These are phyloP conservation scores for Halcyon chelicuti DNA, from an alignment of 2,797 vertebrate species.

Conservation along the genomic window DNA sequence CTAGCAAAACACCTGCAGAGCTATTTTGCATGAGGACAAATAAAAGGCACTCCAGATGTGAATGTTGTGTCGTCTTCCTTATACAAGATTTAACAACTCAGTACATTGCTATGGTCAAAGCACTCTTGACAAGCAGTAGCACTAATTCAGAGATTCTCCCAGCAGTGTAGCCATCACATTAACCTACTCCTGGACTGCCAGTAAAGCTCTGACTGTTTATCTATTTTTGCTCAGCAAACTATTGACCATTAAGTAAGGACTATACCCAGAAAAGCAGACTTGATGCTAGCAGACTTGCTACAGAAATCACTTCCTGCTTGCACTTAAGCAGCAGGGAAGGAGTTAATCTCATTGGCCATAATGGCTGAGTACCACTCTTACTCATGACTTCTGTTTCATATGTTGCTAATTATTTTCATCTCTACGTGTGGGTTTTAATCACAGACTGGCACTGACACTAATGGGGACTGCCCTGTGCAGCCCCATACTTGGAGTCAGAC, in stretches of 20 bases:
- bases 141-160: neutral
- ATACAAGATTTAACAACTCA: neutral
- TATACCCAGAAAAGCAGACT: neutral
- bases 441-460: neutral
- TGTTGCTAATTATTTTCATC: neutral
- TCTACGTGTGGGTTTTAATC: neutral
- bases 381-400: neutral
- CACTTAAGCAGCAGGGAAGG: neutral
- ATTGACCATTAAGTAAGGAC: neutral
- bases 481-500: neutral
- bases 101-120: neutral
- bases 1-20: constrained; percentile 17
- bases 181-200: neutral
- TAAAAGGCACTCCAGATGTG: neutral
- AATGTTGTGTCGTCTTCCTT: fast-evolving
- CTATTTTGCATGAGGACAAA: neutral
- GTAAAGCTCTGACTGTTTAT: neutral
- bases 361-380: neutral
- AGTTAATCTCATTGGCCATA: neutral
- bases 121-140: neutral
- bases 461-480: neutral
- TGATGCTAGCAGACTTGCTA: neutral
- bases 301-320: neutral
- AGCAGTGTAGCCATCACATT: fast-evolving
- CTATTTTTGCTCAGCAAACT: neutral